Evolutionary conservation across 2,797 vertebrate species (phyloP).

Genomic region (Xerus rutilus): DNA sequence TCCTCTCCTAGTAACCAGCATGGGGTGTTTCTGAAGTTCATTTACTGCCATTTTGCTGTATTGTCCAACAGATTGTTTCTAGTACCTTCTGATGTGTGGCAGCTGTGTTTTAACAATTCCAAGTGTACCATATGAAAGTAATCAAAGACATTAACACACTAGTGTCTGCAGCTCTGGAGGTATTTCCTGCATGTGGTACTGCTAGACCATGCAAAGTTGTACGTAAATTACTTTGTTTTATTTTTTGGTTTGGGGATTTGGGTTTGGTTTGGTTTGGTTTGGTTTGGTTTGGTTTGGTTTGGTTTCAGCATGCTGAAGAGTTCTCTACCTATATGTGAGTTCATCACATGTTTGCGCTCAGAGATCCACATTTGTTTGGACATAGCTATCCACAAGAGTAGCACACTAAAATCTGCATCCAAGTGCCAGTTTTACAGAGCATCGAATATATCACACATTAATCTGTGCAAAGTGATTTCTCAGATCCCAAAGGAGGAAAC

Average conservation of each 20-base stretch:
- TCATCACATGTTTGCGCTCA: background rate
- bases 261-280: background rate
- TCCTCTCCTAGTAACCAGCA: slow-evolving; percentile 57
- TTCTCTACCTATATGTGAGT: background rate
- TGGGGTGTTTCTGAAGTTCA: slow-evolving; percentile 73
- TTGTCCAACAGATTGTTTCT: slow-evolving; percentile 79
- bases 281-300: background rate
- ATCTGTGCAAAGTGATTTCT: slow-evolving; percentile 71
- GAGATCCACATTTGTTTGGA: background rate
- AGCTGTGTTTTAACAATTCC: slow-evolving; percentile 78
- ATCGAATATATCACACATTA: slow-evolving; percentile 46
- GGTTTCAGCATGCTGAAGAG: background rate
- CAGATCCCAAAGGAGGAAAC: slow-evolving; percentile 76
- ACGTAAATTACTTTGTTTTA: slow-evolving; percentile 37
- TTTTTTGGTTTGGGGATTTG: background rate
- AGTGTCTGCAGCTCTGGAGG: slow-evolving; percentile 57
- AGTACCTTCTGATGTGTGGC: slow-evolving; percentile 76
- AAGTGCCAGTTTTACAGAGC: slow-evolving; percentile 68
- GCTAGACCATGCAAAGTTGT: slow-evolving; percentile 25
- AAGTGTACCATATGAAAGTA: slow-evolving; percentile 79
- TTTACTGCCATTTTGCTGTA: slow-evolving; percentile 75
- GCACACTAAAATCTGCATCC: slow-evolving; percentile 36
- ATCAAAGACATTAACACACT: slow-evolving; percentile 78
- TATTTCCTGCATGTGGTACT: slow-evolving; percentile 67
- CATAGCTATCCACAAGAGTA: background rate